Percentiles rank a stretch among this genome's conserved stretches.
Conservation (phyloP, 1,140 invertebrate genomes). For the Hyphantria cunea region DNA sequence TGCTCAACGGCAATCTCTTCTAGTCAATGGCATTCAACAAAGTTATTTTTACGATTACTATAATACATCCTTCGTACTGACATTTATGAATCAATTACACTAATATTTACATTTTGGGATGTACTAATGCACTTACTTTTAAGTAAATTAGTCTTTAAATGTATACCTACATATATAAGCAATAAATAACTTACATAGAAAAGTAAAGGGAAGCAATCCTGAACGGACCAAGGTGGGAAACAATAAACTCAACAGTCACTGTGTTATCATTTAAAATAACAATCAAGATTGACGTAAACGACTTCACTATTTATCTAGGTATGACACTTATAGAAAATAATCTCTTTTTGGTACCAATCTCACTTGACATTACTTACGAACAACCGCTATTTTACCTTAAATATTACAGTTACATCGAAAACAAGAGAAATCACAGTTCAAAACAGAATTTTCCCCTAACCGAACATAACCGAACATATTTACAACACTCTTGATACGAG, state of each 20-base stretch:
- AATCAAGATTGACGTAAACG: constrained; percentile 34
- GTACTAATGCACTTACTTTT: constrained; percentile 60
- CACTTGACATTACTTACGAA: constrained; percentile 71
- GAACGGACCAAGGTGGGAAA: constrained; percentile 31
- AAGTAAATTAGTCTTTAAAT: constrained; percentile 62
- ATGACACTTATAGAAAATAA: constrained; percentile 66
- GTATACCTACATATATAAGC: constrained; percentile 50
- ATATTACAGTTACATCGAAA: constrained; percentile 60
- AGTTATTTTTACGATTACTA: constrained; percentile 61
- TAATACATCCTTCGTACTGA: constrained; percentile 79
- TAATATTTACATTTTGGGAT: constrained; percentile 70
- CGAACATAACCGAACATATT: constrained; percentile 61
- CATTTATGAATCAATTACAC: constrained; percentile 61
- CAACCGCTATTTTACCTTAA: constrained; percentile 58
- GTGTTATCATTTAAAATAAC: constrained; percentile 42
- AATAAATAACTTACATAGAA: constrained; percentile 72
- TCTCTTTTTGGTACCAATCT: constrained; percentile 80
- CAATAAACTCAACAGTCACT: constrained; percentile 66
- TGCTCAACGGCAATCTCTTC: too few species aligned
- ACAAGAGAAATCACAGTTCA: constrained; percentile 74
- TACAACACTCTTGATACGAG: constrained; percentile 72
- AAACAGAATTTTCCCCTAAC: constrained; percentile 39
- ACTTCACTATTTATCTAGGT: constrained; percentile 60
- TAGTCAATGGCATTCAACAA: constrained; percentile 79
- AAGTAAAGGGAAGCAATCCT: constrained; percentile 42